These are phyloP conservation scores for Atherinomorus stipes DNA, from an alignment of 2,113 vertebrate genomes.

Conservation along the genomic window DNA sequence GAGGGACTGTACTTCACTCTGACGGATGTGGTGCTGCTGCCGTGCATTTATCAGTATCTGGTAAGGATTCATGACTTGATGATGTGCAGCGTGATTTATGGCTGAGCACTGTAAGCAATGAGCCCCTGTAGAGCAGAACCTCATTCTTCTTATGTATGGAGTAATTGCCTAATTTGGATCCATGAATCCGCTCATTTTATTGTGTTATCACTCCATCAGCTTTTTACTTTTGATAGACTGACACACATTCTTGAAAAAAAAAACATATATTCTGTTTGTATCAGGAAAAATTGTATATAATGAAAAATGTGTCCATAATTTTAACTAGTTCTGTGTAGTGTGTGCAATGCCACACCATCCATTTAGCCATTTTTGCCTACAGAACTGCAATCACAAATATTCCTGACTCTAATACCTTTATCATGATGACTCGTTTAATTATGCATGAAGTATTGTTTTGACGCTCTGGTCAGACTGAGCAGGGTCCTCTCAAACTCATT, in stretches of 20 bases:
- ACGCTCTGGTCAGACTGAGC: constrained; percentile 52
- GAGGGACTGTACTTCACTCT: constrained; percentile 97
- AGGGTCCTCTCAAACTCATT: constrained; percentile 43
- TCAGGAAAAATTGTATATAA: too few species aligned
- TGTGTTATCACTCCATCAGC: not conserved
- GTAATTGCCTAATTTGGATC: constrained; percentile 12
- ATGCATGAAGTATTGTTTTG: constrained; percentile 38
- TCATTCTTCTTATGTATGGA: not conserved
- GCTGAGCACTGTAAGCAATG: constrained; percentile 23
- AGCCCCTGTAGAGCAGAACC: constrained; percentile 11
- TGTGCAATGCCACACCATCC: too few species aligned
- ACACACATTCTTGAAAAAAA: not conserved
- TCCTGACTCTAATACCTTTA: constrained; percentile 15
- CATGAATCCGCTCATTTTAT: constrained; percentile 7
- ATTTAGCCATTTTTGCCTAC: not conserved
- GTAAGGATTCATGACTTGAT: constrained; percentile 81
- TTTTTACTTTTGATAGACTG: not conserved
- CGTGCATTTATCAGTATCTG: constrained; percentile 93
- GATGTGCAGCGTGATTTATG: constrained; percentile 23
- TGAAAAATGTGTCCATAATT: too few species aligned
- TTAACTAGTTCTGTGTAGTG: not conserved
- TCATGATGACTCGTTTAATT: constrained; percentile 52
- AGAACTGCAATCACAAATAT: constrained; percentile 8
- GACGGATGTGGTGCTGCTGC: constrained; percentile 93
- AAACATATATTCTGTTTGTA: too few species aligned